phyloP scores from a whole-genome alignment of 2,797 vertebrate species.

The Sebastes itinus region DNA sequence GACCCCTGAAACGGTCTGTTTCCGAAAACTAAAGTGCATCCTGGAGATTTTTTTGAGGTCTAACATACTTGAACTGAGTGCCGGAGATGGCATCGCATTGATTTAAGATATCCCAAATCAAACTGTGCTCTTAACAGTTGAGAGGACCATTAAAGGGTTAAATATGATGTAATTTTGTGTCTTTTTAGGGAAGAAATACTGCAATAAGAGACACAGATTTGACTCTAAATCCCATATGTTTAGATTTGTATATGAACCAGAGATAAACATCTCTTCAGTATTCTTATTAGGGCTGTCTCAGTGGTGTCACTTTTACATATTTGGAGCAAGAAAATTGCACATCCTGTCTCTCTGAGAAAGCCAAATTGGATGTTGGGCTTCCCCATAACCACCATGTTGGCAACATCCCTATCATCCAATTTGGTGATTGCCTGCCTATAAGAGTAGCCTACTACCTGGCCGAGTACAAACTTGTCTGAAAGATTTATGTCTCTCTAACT shows the following conservation, averaged over 20 bases:
- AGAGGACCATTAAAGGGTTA: background rate
- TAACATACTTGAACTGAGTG: background rate
- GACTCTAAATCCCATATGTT: background rate
- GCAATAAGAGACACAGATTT: background rate
- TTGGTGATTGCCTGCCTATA: conserved; percentile 57
- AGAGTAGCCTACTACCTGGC: conserved; percentile 56
- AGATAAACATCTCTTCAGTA: conserved; percentile 10
- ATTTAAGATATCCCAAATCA: background rate
- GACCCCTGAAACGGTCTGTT: background rate
- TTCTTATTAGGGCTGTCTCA: background rate
- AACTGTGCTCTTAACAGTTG: background rate
- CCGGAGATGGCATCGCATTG: background rate
- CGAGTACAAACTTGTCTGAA: conserved; percentile 72
- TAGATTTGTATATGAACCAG: background rate
- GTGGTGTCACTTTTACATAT: conserved; percentile 44
- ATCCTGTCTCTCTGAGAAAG: conserved; percentile 33
- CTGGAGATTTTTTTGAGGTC: background rate
- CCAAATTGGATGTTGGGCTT: conserved; percentile 62
- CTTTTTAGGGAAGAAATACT: background rate
- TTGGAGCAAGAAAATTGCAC: conserved; percentile 40
- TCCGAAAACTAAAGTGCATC: background rate
- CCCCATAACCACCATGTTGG: conserved; percentile 44
- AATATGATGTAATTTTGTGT: background rate
- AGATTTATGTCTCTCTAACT: conserved; percentile 78
- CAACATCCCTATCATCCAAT: conserved; percentile 66